Evolutionary conservation across 2,797 vertebrate species (phyloP).

Genomic region (Sylvia borin): DNA sequence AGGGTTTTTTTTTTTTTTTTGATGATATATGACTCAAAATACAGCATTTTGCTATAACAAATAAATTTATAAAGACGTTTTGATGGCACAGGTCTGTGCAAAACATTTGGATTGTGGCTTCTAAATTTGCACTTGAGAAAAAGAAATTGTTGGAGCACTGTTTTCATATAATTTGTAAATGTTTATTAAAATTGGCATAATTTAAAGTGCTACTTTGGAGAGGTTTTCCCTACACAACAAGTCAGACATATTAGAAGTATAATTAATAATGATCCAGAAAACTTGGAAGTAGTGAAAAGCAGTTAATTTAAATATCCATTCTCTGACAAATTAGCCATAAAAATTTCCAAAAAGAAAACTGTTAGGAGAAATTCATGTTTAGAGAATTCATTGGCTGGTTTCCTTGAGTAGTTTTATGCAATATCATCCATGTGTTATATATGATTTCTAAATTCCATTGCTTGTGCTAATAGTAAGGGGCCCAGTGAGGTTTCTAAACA

Average conservation of each 20-base stretch:
- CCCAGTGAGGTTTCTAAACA: neutral
- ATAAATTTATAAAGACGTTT: neutral
- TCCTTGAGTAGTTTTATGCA: neutral
- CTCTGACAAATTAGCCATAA: slow-evolving; percentile 10
- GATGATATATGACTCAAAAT: neutral
- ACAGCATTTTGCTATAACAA: neutral
- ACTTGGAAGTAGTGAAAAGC: slow-evolving; percentile 1
- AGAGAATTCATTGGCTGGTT: neutral
- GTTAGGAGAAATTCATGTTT: neutral
- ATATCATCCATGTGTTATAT: neutral
- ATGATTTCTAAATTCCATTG: neutral
- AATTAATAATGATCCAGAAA: slow-evolving; percentile 34
- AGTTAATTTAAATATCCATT: slow-evolving; percentile 24
- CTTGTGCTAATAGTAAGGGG: neutral
- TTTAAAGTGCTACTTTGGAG: slow-evolving; percentile 3
- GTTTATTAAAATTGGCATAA: neutral
- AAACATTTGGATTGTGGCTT: neutral
- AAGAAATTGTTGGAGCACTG: neutral
- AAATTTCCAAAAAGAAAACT: neutral
- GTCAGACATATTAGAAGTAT: slow-evolving; percentile 14
- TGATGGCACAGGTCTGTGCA: neutral
- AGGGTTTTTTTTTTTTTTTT: neutral
- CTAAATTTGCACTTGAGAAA: neutral
- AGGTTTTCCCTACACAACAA: neutral
- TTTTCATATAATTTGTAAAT: neutral